Percentiles rank a stretch among this genome's conserved stretches.
Conservation (phyloP, 2,797 vertebrate species). For the Megalops cyprinoides region DNA sequence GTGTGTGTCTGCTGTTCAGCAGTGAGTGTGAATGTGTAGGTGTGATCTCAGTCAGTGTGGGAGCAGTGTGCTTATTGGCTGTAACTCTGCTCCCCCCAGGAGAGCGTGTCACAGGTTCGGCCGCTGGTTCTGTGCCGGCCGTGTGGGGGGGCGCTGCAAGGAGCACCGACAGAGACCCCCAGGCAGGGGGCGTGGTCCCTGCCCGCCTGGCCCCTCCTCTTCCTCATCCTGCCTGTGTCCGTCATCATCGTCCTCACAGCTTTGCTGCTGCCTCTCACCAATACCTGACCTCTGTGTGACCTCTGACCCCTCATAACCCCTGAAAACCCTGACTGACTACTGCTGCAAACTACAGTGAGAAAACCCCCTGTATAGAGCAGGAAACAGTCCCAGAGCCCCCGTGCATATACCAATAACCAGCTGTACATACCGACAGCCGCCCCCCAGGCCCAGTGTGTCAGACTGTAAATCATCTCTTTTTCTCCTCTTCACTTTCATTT, state of each 20-base stretch:
- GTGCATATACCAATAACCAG: too few species aligned
- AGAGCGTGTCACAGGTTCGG: slow-evolving; percentile 78
- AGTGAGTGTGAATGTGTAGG: too few species aligned
- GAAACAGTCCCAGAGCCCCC: too few species aligned
- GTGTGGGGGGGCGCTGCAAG: slow-evolving; percentile 42
- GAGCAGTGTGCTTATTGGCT: too few species aligned
- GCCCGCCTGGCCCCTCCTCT: slow-evolving; percentile 61
- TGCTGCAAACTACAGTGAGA: not conserved
- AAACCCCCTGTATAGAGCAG: slow-evolving; percentile 1
- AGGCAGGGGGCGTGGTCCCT: slow-evolving; percentile 40
- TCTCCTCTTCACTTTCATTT: slow-evolving; percentile 19
- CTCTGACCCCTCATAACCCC: not conserved
- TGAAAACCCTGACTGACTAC: not conserved
- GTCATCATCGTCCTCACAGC: slow-evolving; percentile 66
- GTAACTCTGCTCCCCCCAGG: slow-evolving; percentile 64
- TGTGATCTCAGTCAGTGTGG: too few species aligned
- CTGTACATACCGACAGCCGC: too few species aligned
- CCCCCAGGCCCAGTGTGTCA: not conserved
- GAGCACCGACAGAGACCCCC: slow-evolving; percentile 8
- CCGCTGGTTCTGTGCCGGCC: slow-evolving; percentile 72
- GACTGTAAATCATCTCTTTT: too few species aligned
- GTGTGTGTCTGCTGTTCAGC: too few species aligned
- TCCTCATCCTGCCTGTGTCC: slow-evolving; percentile 67
- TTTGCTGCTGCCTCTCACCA: slow-evolving; percentile 63
- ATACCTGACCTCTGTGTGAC: slow-evolving; percentile 51